Evolutionary conservation across 1,140 invertebrate species (phyloP), one percentile per base, ranked within the genome.

Genomic region (Pollicipes pollicipes): DNA sequence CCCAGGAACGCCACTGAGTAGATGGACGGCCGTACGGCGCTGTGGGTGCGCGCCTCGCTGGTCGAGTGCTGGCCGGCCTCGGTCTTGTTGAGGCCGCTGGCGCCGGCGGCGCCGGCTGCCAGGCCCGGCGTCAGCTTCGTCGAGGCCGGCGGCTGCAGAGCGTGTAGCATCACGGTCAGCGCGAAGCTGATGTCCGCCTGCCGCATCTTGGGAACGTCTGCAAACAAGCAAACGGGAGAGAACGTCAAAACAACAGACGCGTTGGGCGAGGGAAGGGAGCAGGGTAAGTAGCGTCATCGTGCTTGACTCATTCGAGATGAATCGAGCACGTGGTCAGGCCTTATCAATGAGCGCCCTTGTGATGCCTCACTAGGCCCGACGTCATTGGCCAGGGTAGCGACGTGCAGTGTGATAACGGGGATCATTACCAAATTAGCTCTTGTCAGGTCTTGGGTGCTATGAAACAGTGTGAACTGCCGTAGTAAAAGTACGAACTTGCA

Each of bases 141-240:
- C 4, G 63, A 76, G 8, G 77, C 70, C 8, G 82, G 78, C 24
- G 93, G 91, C 81, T 86, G 89, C 77, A 98, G 86, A 17, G 93
- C 88, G 78, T 91, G 90, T 13, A 98, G 82, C 17, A 98, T 88
- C 29, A 94, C 87, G 17, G 88, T 93, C 66, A 99, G 82, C 66
- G 93, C 87, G 81, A 94, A 98, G 74, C 86, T 87, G 21, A 99
- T 90, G 78, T 99, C 96, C 30, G 86, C 85, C 76, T 90, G 88
- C 66, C 91, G 86, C 76, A 98, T 85, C 76, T 88, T 88, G 0
- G 93, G 90, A 45, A 91, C 88, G 80, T 97, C 95, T 92, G 80
- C 35, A 6, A 17, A 35, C 6, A n/a, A n/a, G n/a, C n/a, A n/a
- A n/a, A n/a, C n/a, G n/a, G n/a, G n/a, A n/a, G n/a, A n/a, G n/a